Conservation (phyloP, 2,888 invertebrate genomes). For the Pseudococcus longispinus region DNA sequence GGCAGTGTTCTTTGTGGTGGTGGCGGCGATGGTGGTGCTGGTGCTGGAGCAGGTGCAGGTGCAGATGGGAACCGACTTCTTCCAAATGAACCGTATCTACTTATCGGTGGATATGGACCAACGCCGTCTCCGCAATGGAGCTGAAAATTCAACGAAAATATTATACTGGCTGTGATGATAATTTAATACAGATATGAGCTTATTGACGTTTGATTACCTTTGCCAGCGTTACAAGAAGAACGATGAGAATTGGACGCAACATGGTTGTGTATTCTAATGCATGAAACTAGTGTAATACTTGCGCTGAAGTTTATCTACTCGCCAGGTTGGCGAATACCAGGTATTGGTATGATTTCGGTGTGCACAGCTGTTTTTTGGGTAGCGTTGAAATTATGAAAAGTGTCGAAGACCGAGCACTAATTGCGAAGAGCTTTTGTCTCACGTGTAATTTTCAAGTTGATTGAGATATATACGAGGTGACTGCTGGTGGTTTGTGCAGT, state of each 20-base stretch:
- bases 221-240: neutral
- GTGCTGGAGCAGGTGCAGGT: neutral
- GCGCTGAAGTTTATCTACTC: neutral
- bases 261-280: neutral
- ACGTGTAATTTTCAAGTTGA: neutral
- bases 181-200: neutral
- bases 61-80: neutral
- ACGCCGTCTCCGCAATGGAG: neutral
- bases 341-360: neutral
- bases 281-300: neutral
- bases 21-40: neutral
- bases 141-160: neutral
- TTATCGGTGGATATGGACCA: neutral
- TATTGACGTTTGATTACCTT: neutral
- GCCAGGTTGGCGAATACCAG: neutral
- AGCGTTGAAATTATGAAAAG: neutral
- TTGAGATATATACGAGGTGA: neutral
- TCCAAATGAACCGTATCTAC: neutral
- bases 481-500: neutral
- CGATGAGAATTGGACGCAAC: neutral
- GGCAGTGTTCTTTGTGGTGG: neutral
- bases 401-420: neutral
- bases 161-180: neutral
- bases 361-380: neutral
- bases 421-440: neutral